phyloP scores from a whole-genome alignment of 2,113 vertebrate genomes.

The Tachuris rubrigastra region DNA sequence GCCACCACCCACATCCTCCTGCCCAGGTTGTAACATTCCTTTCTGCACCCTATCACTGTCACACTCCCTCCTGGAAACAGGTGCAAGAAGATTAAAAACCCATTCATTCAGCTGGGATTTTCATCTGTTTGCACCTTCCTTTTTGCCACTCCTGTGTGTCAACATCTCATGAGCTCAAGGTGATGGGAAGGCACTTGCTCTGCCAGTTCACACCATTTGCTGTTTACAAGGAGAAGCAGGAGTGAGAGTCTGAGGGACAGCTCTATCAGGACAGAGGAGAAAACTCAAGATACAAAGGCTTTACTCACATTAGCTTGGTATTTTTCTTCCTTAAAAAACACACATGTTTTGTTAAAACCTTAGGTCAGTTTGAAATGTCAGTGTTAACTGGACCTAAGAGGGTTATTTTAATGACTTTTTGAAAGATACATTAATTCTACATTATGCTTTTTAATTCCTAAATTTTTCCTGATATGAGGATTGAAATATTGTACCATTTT shows the following conservation, averaged over 20 bases:
- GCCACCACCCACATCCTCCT: conserved; percentile 37
- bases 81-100: conserved; percentile 64
- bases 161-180: not conserved
- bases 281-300: not conserved
- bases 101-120: conserved; percentile 61
- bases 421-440: not conserved
- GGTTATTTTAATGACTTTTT: not conserved
- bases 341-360: not conserved
- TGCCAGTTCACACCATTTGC: not conserved
- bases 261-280: not conserved
- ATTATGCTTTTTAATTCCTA: not conserved
- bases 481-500: not conserved
- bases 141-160: conserved; percentile 47
- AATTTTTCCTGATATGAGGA: not conserved
- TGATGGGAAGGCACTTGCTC: not conserved
- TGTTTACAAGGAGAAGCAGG: not conserved
- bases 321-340: not conserved
- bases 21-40: conserved; percentile 62
- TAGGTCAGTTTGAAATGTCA: not conserved
- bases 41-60: conserved; percentile 65
- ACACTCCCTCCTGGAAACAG: conserved; percentile 63
- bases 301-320: not conserved
- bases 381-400: not conserved
- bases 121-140: conserved; percentile 67
- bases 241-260: not conserved